phyloP scores from a whole-genome alignment of 1,140 invertebrate genomes.

The Drosophila ironensis region DNA sequence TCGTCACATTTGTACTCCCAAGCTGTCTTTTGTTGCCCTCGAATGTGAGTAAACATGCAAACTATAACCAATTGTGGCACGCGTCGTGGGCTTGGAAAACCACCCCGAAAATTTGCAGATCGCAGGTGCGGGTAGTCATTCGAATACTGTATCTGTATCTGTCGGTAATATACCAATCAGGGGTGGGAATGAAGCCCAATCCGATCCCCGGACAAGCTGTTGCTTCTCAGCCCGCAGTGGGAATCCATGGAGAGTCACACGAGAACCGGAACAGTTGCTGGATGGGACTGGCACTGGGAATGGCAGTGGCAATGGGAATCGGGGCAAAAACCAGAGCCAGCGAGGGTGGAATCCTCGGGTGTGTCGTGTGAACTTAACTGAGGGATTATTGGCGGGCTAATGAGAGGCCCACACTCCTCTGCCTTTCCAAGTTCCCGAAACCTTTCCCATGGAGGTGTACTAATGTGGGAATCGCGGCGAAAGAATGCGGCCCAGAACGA shows the following conservation, averaged over 20 bases:
- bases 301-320: constrained; percentile 8
- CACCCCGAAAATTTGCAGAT: constrained; percentile 34
- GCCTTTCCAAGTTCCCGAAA: neutral
- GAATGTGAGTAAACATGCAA: constrained; percentile 55
- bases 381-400: constrained; percentile 47
- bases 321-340: neutral
- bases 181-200: constrained; percentile 21
- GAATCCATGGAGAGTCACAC: constrained; percentile 59
- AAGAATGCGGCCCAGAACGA: constrained; percentile 7
- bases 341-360: constrained; percentile 39
- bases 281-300: too few species aligned
- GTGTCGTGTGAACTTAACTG: constrained; percentile 56
- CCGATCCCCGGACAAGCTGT: constrained; percentile 29
- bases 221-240: constrained; percentile 47
- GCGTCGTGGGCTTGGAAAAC: constrained; percentile 52
- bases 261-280: constrained; percentile 63
- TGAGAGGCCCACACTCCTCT: constrained; percentile 29
- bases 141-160: too few species aligned
- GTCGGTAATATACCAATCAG: constrained; percentile 2
- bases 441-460: constrained; percentile 17
- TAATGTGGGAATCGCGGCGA: constrained; percentile 26
- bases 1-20: constrained; percentile 4
- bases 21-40: constrained; percentile 1
- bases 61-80: constrained; percentile 71
- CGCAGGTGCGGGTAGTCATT: constrained; percentile 58